Evolutionary conservation across 2,113 vertebrate genomes (phyloP), one percentile per base, ranked within the genome.

Genomic region (Halcyon senegalensis): DNA sequence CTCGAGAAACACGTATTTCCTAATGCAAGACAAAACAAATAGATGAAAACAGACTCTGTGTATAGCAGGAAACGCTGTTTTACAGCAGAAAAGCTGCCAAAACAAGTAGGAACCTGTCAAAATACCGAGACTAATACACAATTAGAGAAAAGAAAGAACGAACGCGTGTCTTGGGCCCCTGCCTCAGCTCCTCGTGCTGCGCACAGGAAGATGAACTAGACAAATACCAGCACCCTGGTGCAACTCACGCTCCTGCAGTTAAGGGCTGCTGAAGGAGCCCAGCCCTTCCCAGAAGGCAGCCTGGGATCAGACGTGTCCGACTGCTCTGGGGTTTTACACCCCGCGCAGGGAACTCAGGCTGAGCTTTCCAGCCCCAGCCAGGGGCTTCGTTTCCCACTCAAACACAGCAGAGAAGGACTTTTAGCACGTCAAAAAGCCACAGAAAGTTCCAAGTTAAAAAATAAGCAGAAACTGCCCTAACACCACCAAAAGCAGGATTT

Each of bases 1-100:
- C 63, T 41, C 60, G 35, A 74, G 87, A 69, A 84, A 46, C 59
- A 44, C 11, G 4, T 18, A 59, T 24, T 79, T 82, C 63, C 72
- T 66, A 31, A 94, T 30, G 70, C 77, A 94, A 92, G 86, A 96
- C 87, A 94, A 96, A 95, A 51, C 72, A 89, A 89, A 94, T 33
- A 91, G 94, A 88, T 41, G 95, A 96, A 88, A 31, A n/a, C 73
- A 73, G 63, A 30, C 11, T 58, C 87, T 96, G 43, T 64, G 93
- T 95, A 89, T 90, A 90, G 75, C 37, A 67, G 56, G n/a, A 90
- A 94, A 64, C 18, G 25, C 19, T 80, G 92, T 90, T 97, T 93
- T 73, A 94, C 60, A 94, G 93, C 83, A 92, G 84, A 92, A 92
- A 93, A 67, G 67, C 51, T 87, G 96, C 78, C 73, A 90, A 88